Evolutionary conservation across 2,888 invertebrate species (phyloP).

Genomic region (Steinernema carpocapsae): DNA sequence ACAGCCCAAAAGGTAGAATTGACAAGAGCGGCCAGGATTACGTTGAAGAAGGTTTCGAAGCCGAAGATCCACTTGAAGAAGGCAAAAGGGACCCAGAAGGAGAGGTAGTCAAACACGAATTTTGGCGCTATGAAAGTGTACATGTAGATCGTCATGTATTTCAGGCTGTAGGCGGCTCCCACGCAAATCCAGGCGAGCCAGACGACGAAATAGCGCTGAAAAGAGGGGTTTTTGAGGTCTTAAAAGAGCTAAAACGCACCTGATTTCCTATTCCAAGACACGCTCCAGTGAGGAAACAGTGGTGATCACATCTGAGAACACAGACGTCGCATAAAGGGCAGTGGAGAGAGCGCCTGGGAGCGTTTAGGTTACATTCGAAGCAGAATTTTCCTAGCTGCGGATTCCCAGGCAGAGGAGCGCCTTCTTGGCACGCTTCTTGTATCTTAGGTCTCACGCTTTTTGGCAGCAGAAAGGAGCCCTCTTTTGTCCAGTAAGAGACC

Average conservation of each 20-base stretch:
- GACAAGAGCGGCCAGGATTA: slow-evolving; percentile 50
- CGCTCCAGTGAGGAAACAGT: slow-evolving; percentile 70
- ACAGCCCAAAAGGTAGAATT: slow-evolving; percentile 53
- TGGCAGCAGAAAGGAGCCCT: not conserved
- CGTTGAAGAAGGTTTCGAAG: slow-evolving; percentile 41
- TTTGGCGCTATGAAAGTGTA: slow-evolving; percentile 52
- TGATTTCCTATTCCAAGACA: slow-evolving; percentile 71
- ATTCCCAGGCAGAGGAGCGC: too few relatives aligned
- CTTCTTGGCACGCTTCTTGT: not conserved
- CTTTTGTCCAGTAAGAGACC: slow-evolving; percentile 2
- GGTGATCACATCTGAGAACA: slow-evolving; percentile 71
- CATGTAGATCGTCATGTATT: slow-evolving; percentile 49
- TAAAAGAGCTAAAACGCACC: too few relatives aligned
- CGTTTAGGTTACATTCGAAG: slow-evolving; percentile 55
- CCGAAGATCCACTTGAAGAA: slow-evolving; percentile 58
- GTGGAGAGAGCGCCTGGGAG: slow-evolving; percentile 67
- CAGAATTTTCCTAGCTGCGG: slow-evolving; percentile 57
- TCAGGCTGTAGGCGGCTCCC: slow-evolving; percentile 54
- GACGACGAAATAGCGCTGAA: slow-evolving; percentile 70
- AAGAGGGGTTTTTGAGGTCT: not conserved
- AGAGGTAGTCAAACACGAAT: slow-evolving; percentile 60
- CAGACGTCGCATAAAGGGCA: slow-evolving; percentile 70
- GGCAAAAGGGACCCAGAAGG: slow-evolving; percentile 62
- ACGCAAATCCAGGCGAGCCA: slow-evolving; percentile 68
- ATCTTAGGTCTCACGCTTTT: not conserved